Evolutionary conservation across 1,140 invertebrate species (phyloP), one percentile per base, ranked within the genome.

Genomic region (Reticulitermes speratus): DNA sequence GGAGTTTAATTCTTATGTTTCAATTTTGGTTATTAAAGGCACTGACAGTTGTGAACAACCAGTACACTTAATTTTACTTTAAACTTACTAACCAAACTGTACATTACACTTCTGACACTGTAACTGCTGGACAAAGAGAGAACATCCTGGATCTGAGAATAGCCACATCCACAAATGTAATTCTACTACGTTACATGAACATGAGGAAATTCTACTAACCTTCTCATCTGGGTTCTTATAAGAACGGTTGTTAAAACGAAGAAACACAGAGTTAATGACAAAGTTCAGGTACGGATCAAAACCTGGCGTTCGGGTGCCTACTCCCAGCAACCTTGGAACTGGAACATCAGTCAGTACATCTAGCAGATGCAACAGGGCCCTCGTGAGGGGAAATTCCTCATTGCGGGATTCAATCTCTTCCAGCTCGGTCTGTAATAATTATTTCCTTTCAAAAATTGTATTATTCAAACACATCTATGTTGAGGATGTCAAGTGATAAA

Each of bases 281-380:
- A 97, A 98, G 9, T 95, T 93, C 23, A 98, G 90, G 90, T 98
- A 99, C 0, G 97, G 97, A 91, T 97, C 95, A 87, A 98, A 96
- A 3, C 97, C 97, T 5, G 97, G 96, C 82, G 94, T 93, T n/a
- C 97, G 92, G 9, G 94, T 91, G 0, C 96, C 96, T 5, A 95
- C 95, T 14, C 97, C 97, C 12, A 98, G 91, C n/a, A 95, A 93
- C 87, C 94, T 92, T 0, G 97, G 97, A 85, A 97, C 93, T 23
- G 94, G 93, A 32, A 94, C 95, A 88, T 95, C 94, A 14, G 96
- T 95, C 16, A 99, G 91, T 3, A 94, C 93, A 88, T 96, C 94
- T 2, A 99, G 89, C 1, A 99, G 91, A 86, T 94, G 91, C 0
- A 99, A 91, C 89, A 98, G 95, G 5, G 96, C 96, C 85, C 95